Base-by-base conservation (phyloP, 1,140 invertebrate species). In the Drosophila obscura region DNA sequence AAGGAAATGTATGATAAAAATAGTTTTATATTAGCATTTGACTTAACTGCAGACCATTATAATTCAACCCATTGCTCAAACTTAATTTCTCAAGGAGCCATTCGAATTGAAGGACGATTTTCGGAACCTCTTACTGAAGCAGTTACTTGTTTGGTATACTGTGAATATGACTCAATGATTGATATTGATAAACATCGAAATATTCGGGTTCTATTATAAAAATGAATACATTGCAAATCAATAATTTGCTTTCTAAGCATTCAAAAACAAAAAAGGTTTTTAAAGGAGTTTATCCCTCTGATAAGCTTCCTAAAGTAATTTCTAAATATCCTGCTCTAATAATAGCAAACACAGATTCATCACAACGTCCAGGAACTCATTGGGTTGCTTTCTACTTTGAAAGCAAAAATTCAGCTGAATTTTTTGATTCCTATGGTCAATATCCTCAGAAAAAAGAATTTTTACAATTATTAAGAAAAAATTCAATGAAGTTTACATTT, bases 21-120 rank as follows among this genome's bases (percentile, higher is more conserved):
- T 4, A 24, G 28, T 60, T 49, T 60, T 35, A 49, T 49, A 60
- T 49, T 39, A 49, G 28, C 16, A 16, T 49, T 49, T 49, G 57
- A 26, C 28, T 15, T 31, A 59, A 59, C 16, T 31, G 28, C 45
- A 8, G 55, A 57, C 15, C 57, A 59, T n/a, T 28, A 16, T 8
- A 48, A 48, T 19, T 46, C 43, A 2, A 16, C 56, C 31, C 6
- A 26, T 4, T 53, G 51, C 11, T 53, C 16, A 11, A 41, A 41
- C 41, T 53, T 53, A 13, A 39, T 45, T 11, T 45, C 55, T 9
- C 41, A 57, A 57, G 41, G 55, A 11, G 28, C 24, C 7, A 26
- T 43, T 19, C 2, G 52, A 24, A 39, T 49, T 6, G 16, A 49
- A 24, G 22, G 35, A 39, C 35, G 3, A 1, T 39, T 39, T 39